These are phyloP conservation scores for Tangara arthus DNA, from an alignment of 2,797 vertebrate genomes.

Conservation along the genomic window DNA sequence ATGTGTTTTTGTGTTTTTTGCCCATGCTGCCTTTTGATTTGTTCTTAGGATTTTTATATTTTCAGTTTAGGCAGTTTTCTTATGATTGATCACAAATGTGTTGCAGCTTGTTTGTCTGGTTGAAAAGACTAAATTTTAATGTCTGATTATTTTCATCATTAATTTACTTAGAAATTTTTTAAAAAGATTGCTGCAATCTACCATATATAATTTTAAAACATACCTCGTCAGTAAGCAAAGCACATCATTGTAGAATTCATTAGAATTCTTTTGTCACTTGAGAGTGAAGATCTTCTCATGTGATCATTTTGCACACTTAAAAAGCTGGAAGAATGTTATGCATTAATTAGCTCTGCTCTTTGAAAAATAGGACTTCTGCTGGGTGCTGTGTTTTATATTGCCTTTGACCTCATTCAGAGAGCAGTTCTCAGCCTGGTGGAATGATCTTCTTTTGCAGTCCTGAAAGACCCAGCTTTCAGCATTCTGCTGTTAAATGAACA, in stretches of 20 bases:
- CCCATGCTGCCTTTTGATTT: background rate
- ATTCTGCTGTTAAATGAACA: constrained; percentile 31
- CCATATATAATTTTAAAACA: background rate
- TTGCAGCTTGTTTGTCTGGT: background rate
- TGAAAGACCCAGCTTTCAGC: constrained; percentile 1
- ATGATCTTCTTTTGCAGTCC: background rate
- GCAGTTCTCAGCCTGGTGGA: background rate
- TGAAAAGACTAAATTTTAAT: background rate
- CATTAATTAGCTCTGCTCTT: background rate
- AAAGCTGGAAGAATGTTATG: background rate
- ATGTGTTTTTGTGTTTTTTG: background rate
- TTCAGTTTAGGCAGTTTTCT: background rate
- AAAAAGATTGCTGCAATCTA: background rate
- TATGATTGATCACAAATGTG: background rate
- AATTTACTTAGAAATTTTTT: background rate
- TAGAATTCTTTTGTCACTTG: background rate
- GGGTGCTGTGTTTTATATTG: background rate
- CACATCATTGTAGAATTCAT: background rate
- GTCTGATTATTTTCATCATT: background rate
- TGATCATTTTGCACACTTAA: background rate
- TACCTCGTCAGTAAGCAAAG: background rate
- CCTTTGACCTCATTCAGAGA: background rate
- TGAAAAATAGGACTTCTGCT: background rate
- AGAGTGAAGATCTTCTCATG: background rate
- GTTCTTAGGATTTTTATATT: background rate